Evolutionary conservation across 1,140 invertebrate species (phyloP), one percentile per base, ranked within the genome.

Genomic region (Zophobas morio): DNA sequence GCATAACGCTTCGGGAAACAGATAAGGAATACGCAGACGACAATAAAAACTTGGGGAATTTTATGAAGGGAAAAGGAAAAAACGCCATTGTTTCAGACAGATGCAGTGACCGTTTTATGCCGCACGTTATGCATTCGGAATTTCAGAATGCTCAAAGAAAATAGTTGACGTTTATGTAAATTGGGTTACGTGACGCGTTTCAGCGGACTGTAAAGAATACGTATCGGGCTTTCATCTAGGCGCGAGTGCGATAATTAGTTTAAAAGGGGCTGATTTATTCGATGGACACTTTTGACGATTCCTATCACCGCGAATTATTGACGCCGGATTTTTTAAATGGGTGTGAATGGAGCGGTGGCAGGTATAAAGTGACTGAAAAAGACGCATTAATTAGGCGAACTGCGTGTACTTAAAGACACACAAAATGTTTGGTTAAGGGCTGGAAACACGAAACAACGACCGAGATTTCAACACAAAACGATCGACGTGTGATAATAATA

Each of bases 61-160:
- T 57, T 35, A 35, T 34, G 3, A 35, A 35, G 32, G 54, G 35
- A 2, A 20, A 57, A 34, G 8, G 8, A 46, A 46, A 46, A 46
- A 46, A 8, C 42, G 8, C 6, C 49, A 66, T 42, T 40, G 60
- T 42, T 42, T 33, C 60, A 66, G 60, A 66, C 60, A 42, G 60
- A 66, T 66, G 60, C 60, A 66, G 60, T 42, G 60, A 66, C 60
- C 60, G 60, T 42, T 66, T 66, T 66, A 66, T 42, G n/a, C 32
- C 4, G 4, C 49, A 20, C 49, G 49, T 51, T 51, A 20, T 51
- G 49, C 49, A 51, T 51, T 51, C 57, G 35, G 57, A 63, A 63
- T 63, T 63, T 63, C 54, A 34, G 6, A 63, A 37, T 6, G 36
- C 57, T 63, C 5, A 37, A 63, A 37, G 57, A 63, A 63, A 63